Conservation (phyloP, 2,888 invertebrate species). For the Shargacucullia verbasci region DNA sequence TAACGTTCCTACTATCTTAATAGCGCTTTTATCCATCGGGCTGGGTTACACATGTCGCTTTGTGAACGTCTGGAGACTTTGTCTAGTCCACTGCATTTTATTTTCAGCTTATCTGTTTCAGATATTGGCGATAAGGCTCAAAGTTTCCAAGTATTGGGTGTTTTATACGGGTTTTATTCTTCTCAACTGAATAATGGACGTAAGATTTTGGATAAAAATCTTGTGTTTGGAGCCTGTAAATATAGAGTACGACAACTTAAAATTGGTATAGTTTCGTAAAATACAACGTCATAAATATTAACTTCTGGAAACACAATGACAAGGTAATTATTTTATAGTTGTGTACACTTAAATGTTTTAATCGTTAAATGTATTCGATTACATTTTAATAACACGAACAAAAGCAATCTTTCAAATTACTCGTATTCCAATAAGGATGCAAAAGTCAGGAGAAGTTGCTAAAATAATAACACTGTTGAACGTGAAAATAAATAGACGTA, state of each 20-base stretch:
- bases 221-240: slow-evolving; percentile 1
- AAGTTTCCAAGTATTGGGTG: slow-evolving; percentile 38
- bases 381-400: neutral
- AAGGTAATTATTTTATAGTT: no score
- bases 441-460: slow-evolving; percentile 8
- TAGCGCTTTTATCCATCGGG: slow-evolving; percentile 78
- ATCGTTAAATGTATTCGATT: neutral
- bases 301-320: neutral
- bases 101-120: slow-evolving; percentile 60
- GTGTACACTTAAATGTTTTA: neutral
- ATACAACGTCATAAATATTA: slow-evolving; percentile 3
- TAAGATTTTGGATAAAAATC: slow-evolving; percentile 9
- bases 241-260: neutral
- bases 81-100: slow-evolving; percentile 71
- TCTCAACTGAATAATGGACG: slow-evolving; percentile 30
- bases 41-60: slow-evolving; percentile 79
- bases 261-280: slow-evolving; percentile 5
- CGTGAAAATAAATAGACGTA: slow-evolving; percentile 28
- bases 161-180: slow-evolving; percentile 38
- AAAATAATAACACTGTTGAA: slow-evolving; percentile 12
- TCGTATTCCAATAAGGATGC: slow-evolving; percentile 6
- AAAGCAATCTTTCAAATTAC: neutral
- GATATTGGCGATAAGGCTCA: slow-evolving; percentile 49
- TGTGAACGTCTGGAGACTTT: slow-evolving; percentile 63
- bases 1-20: slow-evolving; percentile 71